phyloP scores from a whole-genome alignment of 2,797 vertebrate species.

The Spea hammondii region DNA sequence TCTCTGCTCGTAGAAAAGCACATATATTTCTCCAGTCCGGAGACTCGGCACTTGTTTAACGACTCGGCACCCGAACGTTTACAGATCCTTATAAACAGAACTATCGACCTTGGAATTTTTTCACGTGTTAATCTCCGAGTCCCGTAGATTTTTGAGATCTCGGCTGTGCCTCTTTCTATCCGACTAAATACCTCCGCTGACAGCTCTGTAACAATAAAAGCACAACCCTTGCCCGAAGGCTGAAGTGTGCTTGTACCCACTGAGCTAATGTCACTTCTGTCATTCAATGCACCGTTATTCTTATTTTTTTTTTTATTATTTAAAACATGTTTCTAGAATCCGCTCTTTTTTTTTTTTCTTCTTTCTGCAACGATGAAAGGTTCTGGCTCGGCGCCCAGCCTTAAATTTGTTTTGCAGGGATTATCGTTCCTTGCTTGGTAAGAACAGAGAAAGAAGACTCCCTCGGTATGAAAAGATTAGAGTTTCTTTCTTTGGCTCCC shows the following conservation, averaged over 20 bases:
- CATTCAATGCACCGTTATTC: background rate
- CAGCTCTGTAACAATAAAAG: background rate
- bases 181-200: background rate
- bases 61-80: background rate
- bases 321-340: background rate
- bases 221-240: background rate
- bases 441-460: background rate
- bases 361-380: background rate
- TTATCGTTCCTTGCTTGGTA: constrained; percentile 1
- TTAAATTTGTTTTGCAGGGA: background rate
- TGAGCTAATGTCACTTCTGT: background rate
- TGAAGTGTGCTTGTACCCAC: background rate
- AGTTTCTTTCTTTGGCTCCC: background rate
- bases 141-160: background rate
- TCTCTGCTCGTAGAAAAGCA: no score
- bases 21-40: no score
- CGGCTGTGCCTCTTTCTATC: background rate
- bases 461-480: background rate
- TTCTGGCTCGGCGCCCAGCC: background rate
- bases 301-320: background rate
- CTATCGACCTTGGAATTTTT: background rate
- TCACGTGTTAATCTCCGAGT: background rate
- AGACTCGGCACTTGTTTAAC: no score
- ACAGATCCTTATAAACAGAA: background rate
- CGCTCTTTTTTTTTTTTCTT: background rate